phyloP scores from a whole-genome alignment of 2,797 vertebrate species.

The Pseudopleuronectes americanus region DNA sequence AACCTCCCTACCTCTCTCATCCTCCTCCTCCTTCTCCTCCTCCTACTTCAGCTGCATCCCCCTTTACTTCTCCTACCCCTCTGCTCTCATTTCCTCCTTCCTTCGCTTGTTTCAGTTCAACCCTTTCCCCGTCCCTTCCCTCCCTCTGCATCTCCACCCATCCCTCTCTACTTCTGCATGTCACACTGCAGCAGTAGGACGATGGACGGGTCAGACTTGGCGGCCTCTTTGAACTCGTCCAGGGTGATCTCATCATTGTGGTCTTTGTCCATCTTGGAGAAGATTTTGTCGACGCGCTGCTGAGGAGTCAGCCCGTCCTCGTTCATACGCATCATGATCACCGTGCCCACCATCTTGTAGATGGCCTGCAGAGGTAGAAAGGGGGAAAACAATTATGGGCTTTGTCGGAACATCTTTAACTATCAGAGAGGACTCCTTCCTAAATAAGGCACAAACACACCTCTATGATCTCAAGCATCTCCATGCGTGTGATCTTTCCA shows the following conservation, averaged over 20 bases:
- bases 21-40: neutral
- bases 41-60: neutral
- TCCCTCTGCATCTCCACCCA: slow-evolving; percentile 36
- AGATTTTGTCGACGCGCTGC: slow-evolving; percentile 98
- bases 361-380: slow-evolving; percentile 86
- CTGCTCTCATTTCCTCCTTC: slow-evolving; percentile 41
- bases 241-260: slow-evolving; percentile 96
- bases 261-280: slow-evolving; percentile 99
- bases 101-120: slow-evolving; percentile 38
- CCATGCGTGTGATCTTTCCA: slow-evolving; percentile 97
- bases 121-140: slow-evolving; percentile 20
- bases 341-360: slow-evolving; percentile 99
- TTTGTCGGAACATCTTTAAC: no score
- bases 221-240: slow-evolving; percentile 98
- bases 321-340: slow-evolving; percentile 99
- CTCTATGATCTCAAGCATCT: slow-evolving; percentile 99
- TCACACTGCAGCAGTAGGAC: slow-evolving; percentile 96
- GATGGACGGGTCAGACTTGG: slow-evolving; percentile 96
- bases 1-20: neutral
- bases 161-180: slow-evolving; percentile 91
- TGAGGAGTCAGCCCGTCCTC: slow-evolving; percentile 96
- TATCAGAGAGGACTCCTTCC: neutral
- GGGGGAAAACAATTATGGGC: no score
- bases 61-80: slow-evolving; percentile 21
- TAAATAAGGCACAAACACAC: slow-evolving; percentile 68